These are phyloP conservation scores for Brachymystax lenok DNA, from an alignment of 2,797 vertebrate species.

Conservation along the genomic window DNA sequence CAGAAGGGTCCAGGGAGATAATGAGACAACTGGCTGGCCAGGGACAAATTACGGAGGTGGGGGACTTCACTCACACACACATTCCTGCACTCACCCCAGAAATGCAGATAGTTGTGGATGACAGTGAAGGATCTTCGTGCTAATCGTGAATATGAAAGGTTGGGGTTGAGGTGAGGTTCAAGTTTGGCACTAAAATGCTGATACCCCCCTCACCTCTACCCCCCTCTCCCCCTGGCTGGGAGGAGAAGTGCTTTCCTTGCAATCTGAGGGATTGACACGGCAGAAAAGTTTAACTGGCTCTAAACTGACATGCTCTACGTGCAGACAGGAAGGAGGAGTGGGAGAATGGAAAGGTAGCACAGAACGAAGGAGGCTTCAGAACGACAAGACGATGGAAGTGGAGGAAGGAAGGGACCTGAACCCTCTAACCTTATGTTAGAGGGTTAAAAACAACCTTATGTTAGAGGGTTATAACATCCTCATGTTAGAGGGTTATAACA, in stretches of 20 bases:
- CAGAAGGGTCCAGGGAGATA: background rate
- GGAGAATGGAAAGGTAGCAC: background rate
- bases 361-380: background rate
- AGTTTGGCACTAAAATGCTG: constrained; percentile 16
- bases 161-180: background rate
- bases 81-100: constrained; percentile 36
- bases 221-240: constrained; percentile 6
- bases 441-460: too few species aligned
- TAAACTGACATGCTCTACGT: background rate
- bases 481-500: too few species aligned
- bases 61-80: constrained; percentile 10
- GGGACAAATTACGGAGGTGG: background rate
- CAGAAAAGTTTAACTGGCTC: constrained; percentile 21
- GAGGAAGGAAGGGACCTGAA: background rate
- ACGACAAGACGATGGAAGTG: background rate
- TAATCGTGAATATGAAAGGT: constrained; percentile 53
- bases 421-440: too few species aligned
- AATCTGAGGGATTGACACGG: constrained; percentile 12
- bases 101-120: constrained; percentile 53
- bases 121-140: constrained; percentile 48
- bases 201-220: background rate
- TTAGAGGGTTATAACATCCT: too few species aligned
- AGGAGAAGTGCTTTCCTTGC: constrained; percentile 24
- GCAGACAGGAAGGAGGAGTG: background rate
- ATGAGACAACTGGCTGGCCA: background rate